These are phyloP conservation scores for Papilio protenor DNA, from an alignment of 2,888 invertebrate species.

Conservation along the genomic window DNA sequence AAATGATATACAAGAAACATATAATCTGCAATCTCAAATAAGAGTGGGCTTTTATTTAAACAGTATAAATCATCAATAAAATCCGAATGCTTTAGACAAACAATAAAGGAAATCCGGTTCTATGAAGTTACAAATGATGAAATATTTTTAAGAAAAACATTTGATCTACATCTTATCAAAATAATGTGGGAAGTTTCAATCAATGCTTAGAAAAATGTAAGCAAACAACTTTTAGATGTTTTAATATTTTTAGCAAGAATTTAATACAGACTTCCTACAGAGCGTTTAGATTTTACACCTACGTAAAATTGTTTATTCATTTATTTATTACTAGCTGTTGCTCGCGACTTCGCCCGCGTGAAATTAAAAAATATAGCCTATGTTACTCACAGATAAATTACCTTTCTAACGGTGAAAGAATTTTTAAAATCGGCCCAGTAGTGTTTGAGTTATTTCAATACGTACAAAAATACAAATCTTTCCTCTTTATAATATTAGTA, in stretches of 20 bases:
- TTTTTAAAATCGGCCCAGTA: too few species aligned
- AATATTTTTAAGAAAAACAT: neutral
- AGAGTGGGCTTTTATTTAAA: too few species aligned
- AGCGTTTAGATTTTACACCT: neutral
- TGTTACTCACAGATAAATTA: too few species aligned
- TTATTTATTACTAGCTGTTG: too few species aligned
- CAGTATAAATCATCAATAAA: neutral
- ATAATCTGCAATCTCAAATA: too few species aligned
- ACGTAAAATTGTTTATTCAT: neutral
- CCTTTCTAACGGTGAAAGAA: too few species aligned
- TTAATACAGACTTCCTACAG: neutral
- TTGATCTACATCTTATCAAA: neutral
- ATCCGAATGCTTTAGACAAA: neutral
- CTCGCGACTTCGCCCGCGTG: too few species aligned
- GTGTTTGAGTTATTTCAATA: too few species aligned
- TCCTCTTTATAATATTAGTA: too few species aligned
- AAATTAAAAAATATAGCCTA: too few species aligned
- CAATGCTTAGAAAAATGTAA: neutral
- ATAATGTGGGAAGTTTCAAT: neutral
- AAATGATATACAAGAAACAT: too few species aligned
- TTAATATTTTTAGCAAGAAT: neutral
- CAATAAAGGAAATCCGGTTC: slow-evolving; percentile 6
- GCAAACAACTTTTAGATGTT: neutral
- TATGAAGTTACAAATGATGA: neutral
- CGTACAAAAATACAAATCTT: too few species aligned